Base-by-base conservation (phyloP, 2,113 vertebrate species). In the Telmatochromis bifrenatus region DNA sequence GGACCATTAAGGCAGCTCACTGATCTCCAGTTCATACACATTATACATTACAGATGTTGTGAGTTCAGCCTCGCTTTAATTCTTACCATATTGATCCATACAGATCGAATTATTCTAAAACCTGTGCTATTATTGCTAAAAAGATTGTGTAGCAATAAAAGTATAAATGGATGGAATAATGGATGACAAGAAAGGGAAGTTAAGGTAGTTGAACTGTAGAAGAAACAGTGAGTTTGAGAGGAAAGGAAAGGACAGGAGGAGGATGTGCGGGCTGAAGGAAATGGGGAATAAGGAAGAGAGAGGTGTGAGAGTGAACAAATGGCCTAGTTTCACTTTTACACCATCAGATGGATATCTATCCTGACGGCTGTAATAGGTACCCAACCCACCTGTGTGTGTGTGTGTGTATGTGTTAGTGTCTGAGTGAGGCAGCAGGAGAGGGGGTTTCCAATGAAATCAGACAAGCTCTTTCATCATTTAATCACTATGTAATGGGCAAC, bases 401-500 rank as follows among this genome's bases (percentile, higher is more conserved):
- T 90, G 60, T 47, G 84, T 47, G 84, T 14, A 21, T 65, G 39
- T 54, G 31, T 83, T 62, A 6, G 77, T 12, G 21, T 53, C 53
- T 84, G 51, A 82, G 89, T 83, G 87, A 87, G 82, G 53, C 81
- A 89, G 87, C 73, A 28, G 79, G 81, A 28, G 68, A 31, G 17
- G 82, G 60, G 68, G 65, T 31, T 60, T 93, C 89, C 90, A 89
- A 79, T 91, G 89, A 92, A 93, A 89, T 88, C 80, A 31, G 93
- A 95, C 94, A 92, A 87, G 93, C 85, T 93, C 89, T 95, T 96
- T 95, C 90, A 94, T 95, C 93, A 95, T 95, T 92, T 94, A 95
- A 94, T 96, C 93, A 94, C 87, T 80, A 84, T 90, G 84, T 94
- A 95, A 94, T 95, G 86, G 87, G 88, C 89, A 62, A 88, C 80